Conservation (phyloP, 1,140 invertebrate genomes). For the Bursaphelenchus mucronatus region DNA sequence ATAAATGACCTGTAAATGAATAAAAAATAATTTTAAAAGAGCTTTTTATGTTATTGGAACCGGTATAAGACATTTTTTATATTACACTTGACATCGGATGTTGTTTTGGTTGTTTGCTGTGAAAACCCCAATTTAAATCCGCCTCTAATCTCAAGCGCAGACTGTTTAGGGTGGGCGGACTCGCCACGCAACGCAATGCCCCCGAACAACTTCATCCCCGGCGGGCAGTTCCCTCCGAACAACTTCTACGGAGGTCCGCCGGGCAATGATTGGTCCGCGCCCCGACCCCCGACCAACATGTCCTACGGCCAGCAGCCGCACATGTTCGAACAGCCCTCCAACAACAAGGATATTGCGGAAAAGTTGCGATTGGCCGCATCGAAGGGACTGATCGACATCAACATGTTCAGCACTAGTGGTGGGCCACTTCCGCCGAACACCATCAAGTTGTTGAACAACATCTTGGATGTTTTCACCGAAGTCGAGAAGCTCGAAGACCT, state of each 20-base stretch:
- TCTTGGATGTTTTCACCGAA: conserved; percentile 13
- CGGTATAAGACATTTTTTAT: too few species aligned
- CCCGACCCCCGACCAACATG: conserved; percentile 1
- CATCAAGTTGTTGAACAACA: conserved; percentile 10
- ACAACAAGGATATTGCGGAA: conserved; percentile 13
- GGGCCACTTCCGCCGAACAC: conserved; percentile 7
- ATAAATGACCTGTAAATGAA: too few species aligned
- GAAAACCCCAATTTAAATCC: too few species aligned
- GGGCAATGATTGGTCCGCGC: background rate
- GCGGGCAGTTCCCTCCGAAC: conserved; percentile 5
- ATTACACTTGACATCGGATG: too few species aligned
- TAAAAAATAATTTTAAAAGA: too few species aligned
- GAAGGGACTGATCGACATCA: conserved; percentile 18
- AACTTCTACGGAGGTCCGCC: conserved; percentile 9
- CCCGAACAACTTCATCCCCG: conserved; percentile 10
- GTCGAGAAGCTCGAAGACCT: conserved; percentile 7
- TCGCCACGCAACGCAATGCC: conserved; percentile 7
- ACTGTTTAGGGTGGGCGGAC: conserved; percentile 5
- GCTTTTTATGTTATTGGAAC: too few species aligned
- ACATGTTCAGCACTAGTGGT: background rate
- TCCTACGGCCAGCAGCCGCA: background rate
- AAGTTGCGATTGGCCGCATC: conserved; percentile 22
- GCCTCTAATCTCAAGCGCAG: too few species aligned
- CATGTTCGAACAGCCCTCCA: background rate
- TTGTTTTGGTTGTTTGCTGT: too few species aligned